phyloP scores from a whole-genome alignment of 2,797 vertebrate species.

The Hydrocynus forskahlii region DNA sequence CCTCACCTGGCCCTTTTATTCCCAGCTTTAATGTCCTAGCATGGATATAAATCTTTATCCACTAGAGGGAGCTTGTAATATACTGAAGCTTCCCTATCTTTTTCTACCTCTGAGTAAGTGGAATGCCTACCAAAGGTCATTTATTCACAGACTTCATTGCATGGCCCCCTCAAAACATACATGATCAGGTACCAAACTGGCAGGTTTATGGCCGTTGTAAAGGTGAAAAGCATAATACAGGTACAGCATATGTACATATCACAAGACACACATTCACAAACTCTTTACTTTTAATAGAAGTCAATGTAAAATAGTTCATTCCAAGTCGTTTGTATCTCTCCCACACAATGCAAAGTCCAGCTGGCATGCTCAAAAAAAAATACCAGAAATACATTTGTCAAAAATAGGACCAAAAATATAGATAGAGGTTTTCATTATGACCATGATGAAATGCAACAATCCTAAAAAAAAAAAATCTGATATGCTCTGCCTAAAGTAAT shows the following conservation, averaged over 20 bases:
- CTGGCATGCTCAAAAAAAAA: too few species aligned
- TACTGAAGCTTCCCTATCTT: constrained; percentile 47
- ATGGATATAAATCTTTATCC: constrained; percentile 62
- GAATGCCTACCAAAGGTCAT: constrained; percentile 7
- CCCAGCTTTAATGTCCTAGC: not conserved
- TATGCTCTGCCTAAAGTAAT: constrained; percentile 27
- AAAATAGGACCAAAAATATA: too few species aligned
- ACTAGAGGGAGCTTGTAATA: constrained; percentile 81
- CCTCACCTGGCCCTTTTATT: not conserved
- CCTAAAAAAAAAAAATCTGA: not conserved
- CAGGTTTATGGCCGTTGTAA: not conserved
- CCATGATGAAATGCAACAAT: too few species aligned
- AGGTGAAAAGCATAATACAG: not conserved
- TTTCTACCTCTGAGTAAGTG: constrained; percentile 17
- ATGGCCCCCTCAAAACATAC: not conserved
- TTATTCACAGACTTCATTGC: not conserved
- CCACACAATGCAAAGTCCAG: too few species aligned
- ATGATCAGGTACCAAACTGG: not conserved
- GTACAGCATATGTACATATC: not conserved
- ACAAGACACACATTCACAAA: too few species aligned
- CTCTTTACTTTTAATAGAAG: too few species aligned
- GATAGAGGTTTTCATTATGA: too few species aligned
- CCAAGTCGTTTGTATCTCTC: too few species aligned
- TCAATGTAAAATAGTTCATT: too few species aligned
- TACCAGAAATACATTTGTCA: too few species aligned